Base-by-base conservation (phyloP, 2,888 invertebrate genomes). In the Agriopis marginaria region DNA sequence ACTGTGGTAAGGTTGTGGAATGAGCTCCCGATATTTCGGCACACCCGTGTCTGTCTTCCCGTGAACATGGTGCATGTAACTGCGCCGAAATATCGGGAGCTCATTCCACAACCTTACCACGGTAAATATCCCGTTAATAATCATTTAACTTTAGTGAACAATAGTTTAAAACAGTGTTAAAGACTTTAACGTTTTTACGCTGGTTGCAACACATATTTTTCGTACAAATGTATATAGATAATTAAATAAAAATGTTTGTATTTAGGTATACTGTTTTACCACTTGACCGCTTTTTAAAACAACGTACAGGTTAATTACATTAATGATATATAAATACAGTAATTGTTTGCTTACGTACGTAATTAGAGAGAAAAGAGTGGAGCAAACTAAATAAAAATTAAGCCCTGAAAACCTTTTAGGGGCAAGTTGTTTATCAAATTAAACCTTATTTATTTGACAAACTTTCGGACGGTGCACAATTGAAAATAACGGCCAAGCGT, bases 391-490 rank as follows among this genome's bases (percentile, higher is more conserved):
- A 66, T 51, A 62, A 62, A 66, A 49, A 55, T 62, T 44, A 56
- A 73, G 71, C 75, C 75, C 71, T 72, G 42, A 63, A 59, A 68
- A 68, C 59, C 47, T 63, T 67, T 63, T 54, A 40, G 17, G 54
- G 59, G 23, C 67, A 40, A 45, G 59, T 75, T 74, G 83, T 83
- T 84, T 83, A 79, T 84, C 78, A 83, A 84, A 82, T 80, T 77
- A 80, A 74, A 79, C 79, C 78, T 78, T 83, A 86, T 85, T 86
- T 82, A 79, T 82, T 80, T 81, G 81, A 75, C 77, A 78, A 84
- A 82, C 82, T 84, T 83, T 82, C 78, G 77, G 70, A 79, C 76
- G 81, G 79, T 75, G 76, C 73, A 72, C 68, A 75, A 68, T 53
- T 42, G 42, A 63, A 63, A 63, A 11, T 55, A 51, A 51, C 23